Percentiles rank a stretch among this genome's conserved stretches.
Conservation (phyloP, 2,797 vertebrate species). For the Podarcis siculus region DNA sequence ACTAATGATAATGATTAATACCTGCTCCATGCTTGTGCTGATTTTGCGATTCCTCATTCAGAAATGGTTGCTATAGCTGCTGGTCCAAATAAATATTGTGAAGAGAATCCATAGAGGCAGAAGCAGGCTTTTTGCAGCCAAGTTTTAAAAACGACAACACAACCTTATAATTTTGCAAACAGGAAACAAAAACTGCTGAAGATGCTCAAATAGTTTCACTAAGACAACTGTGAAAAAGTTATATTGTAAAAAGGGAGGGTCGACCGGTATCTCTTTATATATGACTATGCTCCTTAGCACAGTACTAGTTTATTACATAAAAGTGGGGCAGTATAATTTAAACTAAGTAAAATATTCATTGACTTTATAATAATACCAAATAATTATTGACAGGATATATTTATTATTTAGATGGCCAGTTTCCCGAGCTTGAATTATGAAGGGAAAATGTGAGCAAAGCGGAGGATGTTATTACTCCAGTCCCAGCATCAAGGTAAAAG, state of each 20-base stretch:
- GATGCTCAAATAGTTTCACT: neutral
- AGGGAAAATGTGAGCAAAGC: neutral
- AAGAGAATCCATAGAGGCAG: conserved; percentile 48
- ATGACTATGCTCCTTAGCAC: neutral
- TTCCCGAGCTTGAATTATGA: neutral
- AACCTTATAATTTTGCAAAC: conserved; percentile 50
- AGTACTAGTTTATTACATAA: neutral
- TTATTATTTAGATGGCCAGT: neutral
- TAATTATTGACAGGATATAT: neutral
- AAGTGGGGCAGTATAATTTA: fast-evolving
- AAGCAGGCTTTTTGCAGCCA: conserved; percentile 47
- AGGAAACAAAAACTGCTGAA: conserved; percentile 34
- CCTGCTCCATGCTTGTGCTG: conserved; percentile 41
- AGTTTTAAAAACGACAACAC: neutral
- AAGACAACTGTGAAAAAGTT: neutral
- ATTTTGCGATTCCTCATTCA: conserved; percentile 54
- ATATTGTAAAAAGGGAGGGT: neutral
- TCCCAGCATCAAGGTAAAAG: neutral
- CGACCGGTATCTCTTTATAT: neutral
- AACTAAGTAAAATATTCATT: neutral
- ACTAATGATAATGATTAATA: conserved; percentile 65
- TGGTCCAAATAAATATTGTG: conserved; percentile 50
- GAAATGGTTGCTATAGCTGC: conserved; percentile 47
- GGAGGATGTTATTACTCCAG: neutral
- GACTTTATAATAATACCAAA: neutral